Evolutionary conservation across 1,140 invertebrate species (phyloP), one percentile per base, ranked within the genome.

Genomic region (Tribolium madens): DNA sequence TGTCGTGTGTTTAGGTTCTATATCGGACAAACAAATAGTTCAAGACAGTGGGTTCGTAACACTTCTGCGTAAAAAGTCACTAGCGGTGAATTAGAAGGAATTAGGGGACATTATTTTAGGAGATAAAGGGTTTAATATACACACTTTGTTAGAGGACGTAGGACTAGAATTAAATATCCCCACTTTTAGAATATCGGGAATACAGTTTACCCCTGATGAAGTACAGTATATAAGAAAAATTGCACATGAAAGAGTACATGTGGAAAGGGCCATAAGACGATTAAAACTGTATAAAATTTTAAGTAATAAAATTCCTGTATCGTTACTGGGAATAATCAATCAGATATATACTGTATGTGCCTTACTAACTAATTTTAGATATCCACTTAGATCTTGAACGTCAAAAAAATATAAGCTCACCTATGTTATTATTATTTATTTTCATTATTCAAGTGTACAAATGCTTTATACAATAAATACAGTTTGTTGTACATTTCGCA

Each of bases 221-320:
- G 73, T 80, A n/a, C 17, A 68, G 21, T n/a, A 73, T 18, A 73
- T 76, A 52, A 42, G 74, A 64, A 17, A 36, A 57, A 80, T 80
- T 18, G 60, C 79, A 17, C 76, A 64, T 52, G 79, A 68, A 18
- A 73, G 71, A 60, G 57, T 80, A 15, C 76, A 78, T 74, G 71
- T 80, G 6, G 76, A 80, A 64, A 75, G 73, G 26, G 76, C 73
- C 9, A 80, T 78, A n/a, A 36, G 76, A 26, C 72, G 70, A 57
- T 76, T 78, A 33, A 80, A 80, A 70, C 48, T 26, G 15, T 80
- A 64, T 73, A 74, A 52, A 31, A 78, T 80, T 53, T 52, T 78
- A 17, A 10, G 21, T 6, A 68, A 68, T n/a, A 68, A n/a, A 13
- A 68, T 68, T 6, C 17, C 57, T 12, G 31, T 68, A n/a, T 31